Conservation (phyloP, 2,888 invertebrate species). For the Trachelus stipa region DNA sequence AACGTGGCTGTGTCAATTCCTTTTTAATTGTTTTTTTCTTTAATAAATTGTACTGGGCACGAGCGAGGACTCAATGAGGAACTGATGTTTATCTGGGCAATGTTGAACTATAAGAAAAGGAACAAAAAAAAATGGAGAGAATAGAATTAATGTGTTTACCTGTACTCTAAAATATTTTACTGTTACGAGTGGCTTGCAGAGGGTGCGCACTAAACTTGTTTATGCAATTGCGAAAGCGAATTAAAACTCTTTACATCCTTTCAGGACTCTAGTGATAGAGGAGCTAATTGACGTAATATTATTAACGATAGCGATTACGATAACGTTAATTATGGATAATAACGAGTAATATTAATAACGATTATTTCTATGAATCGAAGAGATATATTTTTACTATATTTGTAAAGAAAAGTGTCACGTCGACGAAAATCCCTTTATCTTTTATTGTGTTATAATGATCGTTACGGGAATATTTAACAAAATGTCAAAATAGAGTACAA, state of each 20-base stretch:
- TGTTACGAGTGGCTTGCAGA: neutral
- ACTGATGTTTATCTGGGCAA: neutral
- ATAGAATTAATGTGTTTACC: neutral
- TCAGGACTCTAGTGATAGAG: slow-evolving; percentile 41
- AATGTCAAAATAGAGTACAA: neutral
- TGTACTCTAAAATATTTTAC: neutral
- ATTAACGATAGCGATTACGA: slow-evolving; percentile 9
- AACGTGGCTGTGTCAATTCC: neutral
- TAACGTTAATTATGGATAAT: slow-evolving; percentile 23
- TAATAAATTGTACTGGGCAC: neutral
- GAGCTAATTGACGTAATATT: slow-evolving; percentile 11
- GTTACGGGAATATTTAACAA: neutral
- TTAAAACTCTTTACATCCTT: slow-evolving; percentile 25
- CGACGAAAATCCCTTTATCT: neutral
- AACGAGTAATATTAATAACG: slow-evolving; percentile 40
- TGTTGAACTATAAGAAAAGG: neutral
- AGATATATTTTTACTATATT: slow-evolving; percentile 57
- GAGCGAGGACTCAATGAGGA: neutral
- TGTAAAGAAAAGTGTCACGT: neutral
- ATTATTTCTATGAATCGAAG: slow-evolving; percentile 48
- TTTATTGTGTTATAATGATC: neutral
- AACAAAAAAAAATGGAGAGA: neutral
- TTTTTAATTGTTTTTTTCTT: neutral
- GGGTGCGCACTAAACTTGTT: neutral
- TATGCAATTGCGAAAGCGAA: neutral